Conservation (phyloP, 2,797 vertebrate genomes). For the Corythornis leucogaster region DNA sequence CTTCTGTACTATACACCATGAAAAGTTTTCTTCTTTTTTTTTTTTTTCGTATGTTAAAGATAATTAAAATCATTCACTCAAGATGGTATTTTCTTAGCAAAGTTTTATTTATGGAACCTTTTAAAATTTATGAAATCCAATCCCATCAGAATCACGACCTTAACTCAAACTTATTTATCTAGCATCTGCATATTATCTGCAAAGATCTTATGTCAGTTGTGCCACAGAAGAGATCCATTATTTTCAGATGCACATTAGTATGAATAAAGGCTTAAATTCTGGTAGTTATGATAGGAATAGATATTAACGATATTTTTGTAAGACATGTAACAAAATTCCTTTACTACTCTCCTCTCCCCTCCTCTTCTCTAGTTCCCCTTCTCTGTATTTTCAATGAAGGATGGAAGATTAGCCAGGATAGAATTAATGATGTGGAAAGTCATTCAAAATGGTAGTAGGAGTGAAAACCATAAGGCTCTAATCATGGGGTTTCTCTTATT, state of each 20-base stretch:
- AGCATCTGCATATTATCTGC: background rate
- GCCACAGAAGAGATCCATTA: background rate
- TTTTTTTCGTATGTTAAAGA: background rate
- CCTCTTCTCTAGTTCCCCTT: background rate
- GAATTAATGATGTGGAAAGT: background rate
- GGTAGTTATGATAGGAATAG: background rate
- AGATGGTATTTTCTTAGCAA: background rate
- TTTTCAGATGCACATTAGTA: background rate
- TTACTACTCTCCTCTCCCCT: no score
- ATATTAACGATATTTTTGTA: background rate
- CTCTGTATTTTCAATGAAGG: background rate
- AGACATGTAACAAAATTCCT: background rate
- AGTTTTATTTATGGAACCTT: conserved; percentile 2
- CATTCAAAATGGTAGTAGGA: background rate
- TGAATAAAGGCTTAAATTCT: background rate
- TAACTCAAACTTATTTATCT: background rate
- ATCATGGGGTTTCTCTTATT: background rate
- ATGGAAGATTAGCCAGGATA: background rate
- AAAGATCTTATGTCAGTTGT: background rate
- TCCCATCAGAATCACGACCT: background rate
- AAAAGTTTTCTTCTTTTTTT: background rate
- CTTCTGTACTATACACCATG: background rate
- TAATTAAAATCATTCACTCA: background rate
- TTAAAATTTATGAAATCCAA: background rate
- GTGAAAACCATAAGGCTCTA: background rate